These are phyloP conservation scores for Tachina grossa DNA, from an alignment of 2,888 invertebrate genomes.

Conservation along the genomic window DNA sequence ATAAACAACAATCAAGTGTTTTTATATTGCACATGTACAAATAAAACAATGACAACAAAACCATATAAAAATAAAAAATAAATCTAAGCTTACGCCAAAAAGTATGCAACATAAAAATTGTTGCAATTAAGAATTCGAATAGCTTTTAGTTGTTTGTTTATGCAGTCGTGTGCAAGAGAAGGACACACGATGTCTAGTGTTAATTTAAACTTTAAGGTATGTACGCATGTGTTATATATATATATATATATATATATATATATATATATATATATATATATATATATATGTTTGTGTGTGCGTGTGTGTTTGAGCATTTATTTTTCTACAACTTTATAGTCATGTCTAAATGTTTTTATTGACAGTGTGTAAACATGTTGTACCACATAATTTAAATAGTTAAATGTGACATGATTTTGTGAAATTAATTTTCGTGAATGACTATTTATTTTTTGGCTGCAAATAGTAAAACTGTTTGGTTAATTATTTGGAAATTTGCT, in stretches of 20 bases:
- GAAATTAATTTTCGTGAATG: constrained; percentile 35
- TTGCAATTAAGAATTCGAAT: constrained; percentile 71
- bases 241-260: no score
- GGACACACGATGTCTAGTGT: not conserved
- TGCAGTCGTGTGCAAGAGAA: constrained; percentile 21
- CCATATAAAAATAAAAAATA: constrained; percentile 30
- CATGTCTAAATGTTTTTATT: constrained; percentile 38
- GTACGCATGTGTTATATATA: not conserved
- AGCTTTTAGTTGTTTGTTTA: constrained; percentile 62
- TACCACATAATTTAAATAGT: constrained; percentile 48
- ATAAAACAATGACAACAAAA: constrained; percentile 38
- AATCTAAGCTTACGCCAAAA: constrained; percentile 65
- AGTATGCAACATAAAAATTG: constrained; percentile 70
- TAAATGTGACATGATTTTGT: constrained; percentile 37
- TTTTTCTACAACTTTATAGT: constrained; percentile 14
- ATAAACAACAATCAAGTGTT: constrained; percentile 63
- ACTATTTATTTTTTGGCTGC: not conserved
- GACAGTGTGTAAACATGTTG: constrained; percentile 34
- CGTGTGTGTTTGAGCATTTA: not conserved
- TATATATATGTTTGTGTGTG: not conserved
- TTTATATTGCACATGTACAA: constrained; percentile 58
- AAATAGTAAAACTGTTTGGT: not conserved
- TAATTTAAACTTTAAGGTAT: not conserved
- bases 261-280: no score
- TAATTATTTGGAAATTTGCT: not conserved